These are phyloP conservation scores for Pectinophora gossypiella DNA, from an alignment of 1,140 invertebrate species.

Conservation along the genomic window DNA sequence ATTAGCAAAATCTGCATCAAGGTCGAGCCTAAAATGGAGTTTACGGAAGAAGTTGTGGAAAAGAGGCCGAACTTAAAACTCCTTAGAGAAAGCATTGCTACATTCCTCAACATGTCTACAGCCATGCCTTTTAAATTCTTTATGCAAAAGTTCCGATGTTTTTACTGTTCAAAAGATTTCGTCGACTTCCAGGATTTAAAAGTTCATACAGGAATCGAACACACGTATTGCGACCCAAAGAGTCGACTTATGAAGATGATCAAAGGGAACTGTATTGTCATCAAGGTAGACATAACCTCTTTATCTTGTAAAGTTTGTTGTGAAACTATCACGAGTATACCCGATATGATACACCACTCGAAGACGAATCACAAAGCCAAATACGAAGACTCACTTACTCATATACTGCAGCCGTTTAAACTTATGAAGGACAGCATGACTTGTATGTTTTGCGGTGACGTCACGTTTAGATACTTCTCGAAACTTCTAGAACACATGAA, in stretches of 20 bases:
- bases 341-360: constrained; percentile 37
- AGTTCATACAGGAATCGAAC: constrained; percentile 38
- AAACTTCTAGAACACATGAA: constrained; percentile 48
- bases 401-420: constrained; percentile 38
- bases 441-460: constrained; percentile 42
- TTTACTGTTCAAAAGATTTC: constrained; percentile 55
- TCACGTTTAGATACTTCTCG: constrained; percentile 37
- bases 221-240: constrained; percentile 42
- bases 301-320: constrained; percentile 50
- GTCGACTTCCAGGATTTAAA: constrained; percentile 34
- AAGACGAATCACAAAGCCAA: constrained; percentile 34
- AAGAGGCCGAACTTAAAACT: constrained; percentile 28
- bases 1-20: not conserved
- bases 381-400: constrained; percentile 31
- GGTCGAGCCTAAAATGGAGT: constrained; percentile 3
- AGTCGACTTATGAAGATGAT: constrained; percentile 41
- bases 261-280: constrained; percentile 34
- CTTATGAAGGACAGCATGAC: constrained; percentile 40
- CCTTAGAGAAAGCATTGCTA: constrained; percentile 42
- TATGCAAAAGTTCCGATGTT: constrained; percentile 51
- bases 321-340: constrained; percentile 21
- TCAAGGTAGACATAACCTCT: constrained; percentile 47
- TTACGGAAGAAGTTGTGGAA: constrained; percentile 13
- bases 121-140: constrained; percentile 54
- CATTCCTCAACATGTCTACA: constrained; percentile 49